These are phyloP conservation scores for Sylvilagus bachmani DNA, from an alignment of 2,113 vertebrate species.

Conservation along the genomic window DNA sequence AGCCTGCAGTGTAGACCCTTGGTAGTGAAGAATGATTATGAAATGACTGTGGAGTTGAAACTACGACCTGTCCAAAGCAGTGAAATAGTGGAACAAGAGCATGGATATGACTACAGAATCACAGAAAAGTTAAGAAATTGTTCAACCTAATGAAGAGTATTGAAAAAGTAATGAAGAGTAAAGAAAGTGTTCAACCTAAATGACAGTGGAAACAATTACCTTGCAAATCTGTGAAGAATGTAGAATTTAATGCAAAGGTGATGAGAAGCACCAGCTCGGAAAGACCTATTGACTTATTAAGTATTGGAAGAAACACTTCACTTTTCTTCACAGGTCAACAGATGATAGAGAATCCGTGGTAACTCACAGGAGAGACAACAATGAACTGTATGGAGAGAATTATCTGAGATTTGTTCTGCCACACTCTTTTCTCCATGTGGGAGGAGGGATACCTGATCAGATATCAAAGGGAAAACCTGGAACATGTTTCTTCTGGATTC, in stretches of 20 bases:
- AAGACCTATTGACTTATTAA: neutral
- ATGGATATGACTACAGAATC: neutral
- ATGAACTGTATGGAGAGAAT: neutral
- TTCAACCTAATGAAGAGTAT: neutral
- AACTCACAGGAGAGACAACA: neutral
- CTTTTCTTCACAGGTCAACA: neutral
- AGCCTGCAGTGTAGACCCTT: neutral
- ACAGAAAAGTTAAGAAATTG: neutral
- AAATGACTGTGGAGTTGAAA: neutral
- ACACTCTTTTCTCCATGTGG: neutral
- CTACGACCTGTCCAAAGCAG: neutral
- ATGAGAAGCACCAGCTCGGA: neutral
- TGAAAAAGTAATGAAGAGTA: neutral
- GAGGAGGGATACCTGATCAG: neutral
- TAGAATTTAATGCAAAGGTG: neutral
- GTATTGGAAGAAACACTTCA: neutral
- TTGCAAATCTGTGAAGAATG: neutral
- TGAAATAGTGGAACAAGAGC: neutral
- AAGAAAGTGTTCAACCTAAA: neutral
- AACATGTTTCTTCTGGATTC: neutral
- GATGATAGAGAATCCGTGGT: neutral
- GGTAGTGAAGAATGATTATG: neutral
- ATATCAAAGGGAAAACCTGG: neutral
- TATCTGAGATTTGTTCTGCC: neutral
- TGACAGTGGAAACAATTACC: neutral